A percentile compares a stretch with the other conserved stretches of the same genome.
Conservation (phyloP, 2,888 invertebrate species). For the Meiosimyza platycephala region DNA sequence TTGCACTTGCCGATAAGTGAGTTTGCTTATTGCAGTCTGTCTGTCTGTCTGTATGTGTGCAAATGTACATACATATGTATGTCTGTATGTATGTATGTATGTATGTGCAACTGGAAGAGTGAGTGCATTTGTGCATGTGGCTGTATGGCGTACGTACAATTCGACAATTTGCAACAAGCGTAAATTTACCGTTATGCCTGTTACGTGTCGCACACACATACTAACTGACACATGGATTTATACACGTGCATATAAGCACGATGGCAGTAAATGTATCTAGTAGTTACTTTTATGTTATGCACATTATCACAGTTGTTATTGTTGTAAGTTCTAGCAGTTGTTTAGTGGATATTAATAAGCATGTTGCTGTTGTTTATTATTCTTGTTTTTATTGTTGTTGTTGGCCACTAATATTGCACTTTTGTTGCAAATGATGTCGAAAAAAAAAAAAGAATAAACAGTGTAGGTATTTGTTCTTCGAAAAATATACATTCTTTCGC, state of each 20-base stretch:
- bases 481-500: no score
- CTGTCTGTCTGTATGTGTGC: slow-evolving; percentile 13
- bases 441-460: no score
- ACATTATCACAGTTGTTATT: slow-evolving; percentile 1
- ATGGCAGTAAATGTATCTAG: not conserved
- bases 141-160: slow-evolving; percentile 10
- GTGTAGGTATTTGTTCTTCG: no score
- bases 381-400: slow-evolving; percentile 28
- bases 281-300: not conserved
- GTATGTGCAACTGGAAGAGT: not conserved
- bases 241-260: not conserved
- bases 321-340: slow-evolving; percentile 11
- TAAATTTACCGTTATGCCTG: slow-evolving; percentile 37
- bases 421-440: no score
- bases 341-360: slow-evolving; percentile 22
- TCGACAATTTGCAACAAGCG: slow-evolving; percentile 33
- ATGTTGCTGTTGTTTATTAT: slow-evolving; percentile 16
- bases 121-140: slow-evolving; percentile 12
- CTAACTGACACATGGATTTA: not conserved
- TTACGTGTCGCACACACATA: slow-evolving; percentile 13
- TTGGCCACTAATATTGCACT: not conserved
- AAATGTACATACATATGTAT: not conserved
- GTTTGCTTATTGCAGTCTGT: slow-evolving; percentile 6
- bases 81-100: not conserved
- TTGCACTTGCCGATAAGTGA: slow-evolving; percentile 35